Conservation (phyloP, 2,113 vertebrate species). For the Ptilonorhynchus violaceus region DNA sequence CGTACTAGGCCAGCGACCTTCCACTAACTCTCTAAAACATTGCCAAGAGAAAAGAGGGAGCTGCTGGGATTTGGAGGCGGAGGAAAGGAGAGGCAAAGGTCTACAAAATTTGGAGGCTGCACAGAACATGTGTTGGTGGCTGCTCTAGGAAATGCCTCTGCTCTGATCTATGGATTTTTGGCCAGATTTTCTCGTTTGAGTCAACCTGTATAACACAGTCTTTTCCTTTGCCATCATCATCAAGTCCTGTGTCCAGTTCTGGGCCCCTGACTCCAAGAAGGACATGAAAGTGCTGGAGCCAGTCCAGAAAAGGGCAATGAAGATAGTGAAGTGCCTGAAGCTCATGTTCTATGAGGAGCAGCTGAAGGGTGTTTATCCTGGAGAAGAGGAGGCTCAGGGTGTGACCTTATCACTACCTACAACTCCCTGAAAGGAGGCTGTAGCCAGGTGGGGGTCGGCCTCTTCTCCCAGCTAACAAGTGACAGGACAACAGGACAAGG, state of each 20-base stretch:
- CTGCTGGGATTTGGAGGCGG: neutral
- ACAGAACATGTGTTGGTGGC: accelerated
- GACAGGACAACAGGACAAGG: neutral
- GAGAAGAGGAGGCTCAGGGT: neutral
- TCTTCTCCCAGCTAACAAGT: neutral
- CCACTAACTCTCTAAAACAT: neutral
- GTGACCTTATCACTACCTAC: neutral
- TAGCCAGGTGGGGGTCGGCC: accelerated
- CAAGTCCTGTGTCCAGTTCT: accelerated
- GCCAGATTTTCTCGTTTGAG: neutral
- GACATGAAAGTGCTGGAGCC: neutral
- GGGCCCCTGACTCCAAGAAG: neutral
- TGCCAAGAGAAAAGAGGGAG: neutral
- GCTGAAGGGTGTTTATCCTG: neutral
- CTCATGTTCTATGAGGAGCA: neutral
- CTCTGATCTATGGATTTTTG: neutral
- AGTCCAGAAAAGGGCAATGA: neutral
- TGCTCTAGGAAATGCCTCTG: neutral
- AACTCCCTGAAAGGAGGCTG: neutral
- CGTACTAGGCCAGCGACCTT: neutral
- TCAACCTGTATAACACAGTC: neutral
- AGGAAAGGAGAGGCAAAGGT: neutral
- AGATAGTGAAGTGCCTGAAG: neutral
- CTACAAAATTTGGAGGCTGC: neutral
- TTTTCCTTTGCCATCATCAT: neutral